Conservation (phyloP, 1,140 invertebrate species). For the Drosophila grimshawi region DNA sequence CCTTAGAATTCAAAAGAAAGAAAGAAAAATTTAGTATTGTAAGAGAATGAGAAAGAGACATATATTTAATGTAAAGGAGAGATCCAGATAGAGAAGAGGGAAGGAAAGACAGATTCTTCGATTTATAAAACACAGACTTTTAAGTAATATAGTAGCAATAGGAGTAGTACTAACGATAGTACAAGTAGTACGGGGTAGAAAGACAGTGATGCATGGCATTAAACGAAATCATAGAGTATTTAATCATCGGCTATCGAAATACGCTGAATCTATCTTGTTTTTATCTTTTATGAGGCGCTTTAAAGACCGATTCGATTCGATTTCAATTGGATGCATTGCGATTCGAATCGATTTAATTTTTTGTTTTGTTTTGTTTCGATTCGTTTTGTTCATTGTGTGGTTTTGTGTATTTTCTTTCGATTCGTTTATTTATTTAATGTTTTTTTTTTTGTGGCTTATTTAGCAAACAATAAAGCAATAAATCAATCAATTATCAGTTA, state of each 20-base stretch:
- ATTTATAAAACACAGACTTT: no score
- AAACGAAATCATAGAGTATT: not conserved
- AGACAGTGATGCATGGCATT: not conserved
- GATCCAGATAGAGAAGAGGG: not conserved
- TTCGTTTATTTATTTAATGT: slow-evolving; percentile 10
- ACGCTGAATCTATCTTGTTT: not conserved
- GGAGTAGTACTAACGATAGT: no score
- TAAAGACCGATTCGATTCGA: slow-evolving; percentile 14
- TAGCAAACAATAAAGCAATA: slow-evolving; percentile 83
- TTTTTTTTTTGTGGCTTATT: slow-evolving; percentile 63
- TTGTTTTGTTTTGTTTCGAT: slow-evolving; percentile 18
- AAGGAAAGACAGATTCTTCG: no score
- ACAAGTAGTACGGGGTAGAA: not conserved
- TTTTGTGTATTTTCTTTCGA: slow-evolving; percentile 10
- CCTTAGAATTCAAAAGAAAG: no score
- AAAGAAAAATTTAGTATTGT: not conserved
- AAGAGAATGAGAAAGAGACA: not conserved
- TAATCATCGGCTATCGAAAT: not conserved
- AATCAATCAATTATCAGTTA: slow-evolving; percentile 81
- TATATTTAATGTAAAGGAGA: not conserved
- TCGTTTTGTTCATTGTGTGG: slow-evolving; percentile 38
- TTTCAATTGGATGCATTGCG: slow-evolving; percentile 10
- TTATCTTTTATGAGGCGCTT: slow-evolving; percentile 11
- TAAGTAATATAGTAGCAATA: no score
- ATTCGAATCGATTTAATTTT: slow-evolving; percentile 29